Evolutionary conservation across 2,113 vertebrate species (phyloP).

Genomic region (Litocranius walleri): DNA sequence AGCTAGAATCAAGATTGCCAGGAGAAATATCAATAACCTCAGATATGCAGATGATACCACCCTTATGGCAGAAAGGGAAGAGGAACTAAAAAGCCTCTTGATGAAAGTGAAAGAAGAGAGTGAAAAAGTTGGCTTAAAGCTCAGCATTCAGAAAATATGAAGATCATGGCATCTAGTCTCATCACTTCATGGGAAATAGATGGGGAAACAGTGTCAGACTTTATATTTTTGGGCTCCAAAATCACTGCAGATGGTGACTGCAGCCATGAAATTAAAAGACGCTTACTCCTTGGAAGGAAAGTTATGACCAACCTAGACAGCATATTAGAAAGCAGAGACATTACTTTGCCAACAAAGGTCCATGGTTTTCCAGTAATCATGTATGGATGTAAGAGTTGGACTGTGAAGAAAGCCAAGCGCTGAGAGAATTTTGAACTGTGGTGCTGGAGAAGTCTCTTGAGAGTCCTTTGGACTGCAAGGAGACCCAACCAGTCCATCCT

Average conservation of each 20-base stretch:
- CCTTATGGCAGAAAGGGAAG: neutral
- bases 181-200: neutral
- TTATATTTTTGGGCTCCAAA: neutral
- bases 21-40: neutral
- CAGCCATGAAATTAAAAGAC: neutral
- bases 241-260: neutral
- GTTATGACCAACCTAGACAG: neutral
- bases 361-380: neutral
- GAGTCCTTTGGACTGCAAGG: neutral
- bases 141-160: neutral
- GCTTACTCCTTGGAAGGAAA: neutral
- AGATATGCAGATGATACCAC: neutral
- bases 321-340: neutral
- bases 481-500: neutral
- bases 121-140: neutral
- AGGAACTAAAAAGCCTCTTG: neutral
- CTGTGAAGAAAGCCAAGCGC: neutral
- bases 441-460: neutral
- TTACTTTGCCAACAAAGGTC: neutral
- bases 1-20: neutral
- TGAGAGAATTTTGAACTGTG: neutral
- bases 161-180: neutral
- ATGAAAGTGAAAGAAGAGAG: neutral
- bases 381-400: neutral
- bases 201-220: neutral